Evolutionary conservation across 1,140 invertebrate genomes (phyloP).

Genomic region (Drosophila cardini): DNA sequence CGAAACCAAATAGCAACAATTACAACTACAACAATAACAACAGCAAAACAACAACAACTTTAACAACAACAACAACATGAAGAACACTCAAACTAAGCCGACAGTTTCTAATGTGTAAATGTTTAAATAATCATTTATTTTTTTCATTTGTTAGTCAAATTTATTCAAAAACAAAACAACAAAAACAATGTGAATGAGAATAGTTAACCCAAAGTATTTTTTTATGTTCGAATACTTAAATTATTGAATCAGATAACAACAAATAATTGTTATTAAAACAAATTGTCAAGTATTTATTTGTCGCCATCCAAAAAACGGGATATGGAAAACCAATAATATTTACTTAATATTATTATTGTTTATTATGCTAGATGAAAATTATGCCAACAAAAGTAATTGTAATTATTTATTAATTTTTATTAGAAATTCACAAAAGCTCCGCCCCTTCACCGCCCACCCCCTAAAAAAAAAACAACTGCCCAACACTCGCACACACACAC

Average conservation of each 20-base stretch:
- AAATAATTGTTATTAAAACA: conserved; percentile 1
- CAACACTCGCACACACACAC: conserved; percentile 1
- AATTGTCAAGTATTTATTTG: conserved; percentile 58
- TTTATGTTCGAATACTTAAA: conserved; percentile 56
- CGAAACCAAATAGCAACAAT: conserved; percentile 62
- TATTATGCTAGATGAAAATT: conserved; percentile 26
- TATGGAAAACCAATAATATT: conserved; percentile 24
- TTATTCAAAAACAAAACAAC: conserved; percentile 16
- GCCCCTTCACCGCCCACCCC: neutral
- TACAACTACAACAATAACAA: conserved; percentile 20
- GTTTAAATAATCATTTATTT: conserved; percentile 9
- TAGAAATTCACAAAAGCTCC: conserved; percentile 13
- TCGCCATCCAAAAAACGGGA: conserved; percentile 53
- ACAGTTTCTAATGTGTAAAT: conserved; percentile 54
- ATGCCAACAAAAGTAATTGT: conserved; percentile 54
- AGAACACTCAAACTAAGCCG: conserved; percentile 50
- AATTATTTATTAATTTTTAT: conserved; percentile 65
- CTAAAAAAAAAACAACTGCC: neutral
- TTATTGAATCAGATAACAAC: conserved; percentile 34
- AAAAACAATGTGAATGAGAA: conserved; percentile 14
- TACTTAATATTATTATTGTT: conserved; percentile 54
- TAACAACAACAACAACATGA: conserved; percentile 35
- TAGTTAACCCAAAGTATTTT: conserved; percentile 50
- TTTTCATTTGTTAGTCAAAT: conserved; percentile 39
- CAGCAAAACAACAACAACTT: conserved; percentile 49